Evolutionary conservation across 2,113 vertebrate genomes (phyloP).

Genomic region (Dunckerocampus dactyliophorus): DNA sequence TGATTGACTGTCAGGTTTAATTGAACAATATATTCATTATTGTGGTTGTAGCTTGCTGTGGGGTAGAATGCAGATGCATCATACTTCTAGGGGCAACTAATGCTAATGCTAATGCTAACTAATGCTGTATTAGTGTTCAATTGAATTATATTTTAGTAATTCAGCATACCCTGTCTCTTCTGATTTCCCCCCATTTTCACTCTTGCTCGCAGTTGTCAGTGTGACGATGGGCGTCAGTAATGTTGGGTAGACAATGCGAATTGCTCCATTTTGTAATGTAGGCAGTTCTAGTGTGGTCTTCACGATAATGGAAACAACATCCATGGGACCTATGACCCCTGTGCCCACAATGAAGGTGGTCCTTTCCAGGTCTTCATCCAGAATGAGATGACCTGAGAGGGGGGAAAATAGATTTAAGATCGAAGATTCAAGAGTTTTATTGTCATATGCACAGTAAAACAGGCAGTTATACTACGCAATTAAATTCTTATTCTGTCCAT

Average conservation of each 20-base stretch:
- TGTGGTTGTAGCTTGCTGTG: neutral
- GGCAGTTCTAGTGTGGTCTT: conserved; percentile 83
- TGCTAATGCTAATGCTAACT: neutral
- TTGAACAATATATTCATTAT: neutral
- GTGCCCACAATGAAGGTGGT: conserved; percentile 83
- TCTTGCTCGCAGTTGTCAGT: conserved; percentile 67
- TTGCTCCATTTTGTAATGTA: conserved; percentile 83
- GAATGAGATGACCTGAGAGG: conserved; percentile 84
- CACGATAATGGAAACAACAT: conserved; percentile 82
- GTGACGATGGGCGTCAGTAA: conserved; percentile 77
- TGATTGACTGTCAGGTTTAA: neutral
- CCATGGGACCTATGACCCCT: conserved; percentile 78
- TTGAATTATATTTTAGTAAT: neutral
- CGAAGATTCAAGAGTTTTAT: no score
- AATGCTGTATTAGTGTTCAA: neutral
- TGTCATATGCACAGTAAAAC: no score
- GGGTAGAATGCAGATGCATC: neutral
- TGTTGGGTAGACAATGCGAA: conserved; percentile 79
- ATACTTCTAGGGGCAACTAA: neutral
- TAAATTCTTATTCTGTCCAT: no score
- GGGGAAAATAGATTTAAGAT: no score
- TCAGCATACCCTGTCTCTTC: conserved; percentile 77
- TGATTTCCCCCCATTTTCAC: conserved; percentile 81
- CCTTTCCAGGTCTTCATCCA: conserved; percentile 85
- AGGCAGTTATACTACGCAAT: no score